A percentile compares a stretch with the other conserved stretches of the same genome.
Evolutionary conservation across 2,113 vertebrate genomes (phyloP).

Genomic region (Acanthochromis polyacanthus): DNA sequence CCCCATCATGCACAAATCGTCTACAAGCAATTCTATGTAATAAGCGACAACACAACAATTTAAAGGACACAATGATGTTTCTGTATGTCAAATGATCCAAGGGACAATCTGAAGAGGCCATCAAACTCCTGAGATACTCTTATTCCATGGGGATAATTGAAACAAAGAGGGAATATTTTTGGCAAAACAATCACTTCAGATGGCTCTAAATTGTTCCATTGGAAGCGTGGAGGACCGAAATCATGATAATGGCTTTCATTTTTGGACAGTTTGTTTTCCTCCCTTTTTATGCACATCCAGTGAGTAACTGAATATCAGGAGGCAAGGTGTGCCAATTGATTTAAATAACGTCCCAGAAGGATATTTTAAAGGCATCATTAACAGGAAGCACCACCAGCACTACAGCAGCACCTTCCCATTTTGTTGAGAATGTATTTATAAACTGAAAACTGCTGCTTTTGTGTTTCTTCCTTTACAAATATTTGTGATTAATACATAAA

Average conservation of each 20-base stretch:
- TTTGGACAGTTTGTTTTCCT: conserved; percentile 13
- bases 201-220: not conserved
- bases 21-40: not conserved
- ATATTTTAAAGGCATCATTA: conserved; percentile 26
- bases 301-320: conserved; percentile 54
- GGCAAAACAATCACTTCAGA: not conserved
- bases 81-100: not conserved
- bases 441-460: not conserved
- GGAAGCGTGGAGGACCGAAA: conserved; percentile 4
- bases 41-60: not conserved
- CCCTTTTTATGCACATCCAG: conserved; percentile 26
- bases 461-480: not conserved
- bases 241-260: conserved; percentile 5
- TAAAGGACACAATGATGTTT: not conserved
- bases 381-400: conserved; percentile 14
- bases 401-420: not conserved
- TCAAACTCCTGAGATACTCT: not conserved
- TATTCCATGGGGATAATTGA: not conserved
- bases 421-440: not conserved
- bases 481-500: not conserved
- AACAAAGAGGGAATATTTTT: not conserved
- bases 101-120: not conserved
- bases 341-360: conserved; percentile 31
- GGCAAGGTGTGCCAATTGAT: conserved; percentile 48
- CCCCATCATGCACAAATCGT: not conserved